Evolutionary conservation across 2,113 vertebrate genomes (phyloP), one percentile per base, ranked within the genome.

Genomic region (Stigmatopora argus): DNA sequence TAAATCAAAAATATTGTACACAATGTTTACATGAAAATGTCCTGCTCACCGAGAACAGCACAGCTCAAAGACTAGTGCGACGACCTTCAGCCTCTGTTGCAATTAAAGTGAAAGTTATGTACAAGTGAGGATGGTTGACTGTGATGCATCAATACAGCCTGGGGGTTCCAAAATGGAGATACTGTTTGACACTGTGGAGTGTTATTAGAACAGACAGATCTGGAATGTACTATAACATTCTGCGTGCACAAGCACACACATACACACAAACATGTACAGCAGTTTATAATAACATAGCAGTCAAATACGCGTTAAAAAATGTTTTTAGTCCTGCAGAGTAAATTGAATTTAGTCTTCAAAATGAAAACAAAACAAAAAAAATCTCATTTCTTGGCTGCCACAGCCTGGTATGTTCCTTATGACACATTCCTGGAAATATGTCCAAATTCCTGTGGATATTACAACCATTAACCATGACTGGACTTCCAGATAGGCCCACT

Each of bases 201-300:
- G 80, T 78, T 77, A 60, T 63, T 62, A 61, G 81, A 78, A 70
- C 78, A 53, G 85, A 83, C 73, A 77, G 61, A 73, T 76, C 87
- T 88, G 94, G 95, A 95, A 94, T 95, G 93, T 93, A 89, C 84
- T 86, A 78, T 82, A 87, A 79, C 80, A 66, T 57, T 52, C 47
- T 52, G 26, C 62, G 8, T 31, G 64, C 51, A 72, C 65, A 65
- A 60, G 44, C 51, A 49, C 38, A 60, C 55, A 51, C 68, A 11
- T 19, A 31, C 47, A 78, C 70, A 64, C 67, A 71, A 67, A 73
- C 53, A 57, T 19, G 3, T 31, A 85, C 71, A 48, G 63, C 1
- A 61, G 66, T 58, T 65, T 65, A 59, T 58, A 70, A 58, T 60
- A 79, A 83, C 69, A 73, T 78, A 79, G 72, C 72, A 68, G 62